phyloP scores from a whole-genome alignment of 30 jellyfish, hydroid and myxozoan species.

The Pelagia noctiluca region DNA sequence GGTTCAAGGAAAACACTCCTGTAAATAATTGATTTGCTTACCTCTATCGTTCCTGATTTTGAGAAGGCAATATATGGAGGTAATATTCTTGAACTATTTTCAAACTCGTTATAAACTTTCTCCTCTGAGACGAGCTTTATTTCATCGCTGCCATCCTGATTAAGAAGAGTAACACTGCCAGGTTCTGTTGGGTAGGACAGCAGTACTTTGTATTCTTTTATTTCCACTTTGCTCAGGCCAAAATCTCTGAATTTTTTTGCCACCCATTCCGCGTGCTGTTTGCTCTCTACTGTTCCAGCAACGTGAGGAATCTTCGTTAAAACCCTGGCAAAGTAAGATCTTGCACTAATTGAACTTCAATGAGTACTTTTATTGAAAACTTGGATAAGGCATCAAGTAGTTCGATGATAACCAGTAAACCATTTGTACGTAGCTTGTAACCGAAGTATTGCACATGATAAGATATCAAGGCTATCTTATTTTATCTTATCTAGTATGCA shows the following conservation, averaged over 20 bases:
- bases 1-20: not conserved
- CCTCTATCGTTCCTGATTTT: slow-evolving; percentile 8
- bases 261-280: slow-evolving; percentile 14
- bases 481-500: too few species aligned
- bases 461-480: too few species aligned
- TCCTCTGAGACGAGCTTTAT: not conserved
- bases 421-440: too few species aligned
- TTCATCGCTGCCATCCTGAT: not conserved
- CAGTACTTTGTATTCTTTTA: slow-evolving; percentile 3
- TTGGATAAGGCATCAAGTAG: too few species aligned
- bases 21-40: slow-evolving; percentile 1
- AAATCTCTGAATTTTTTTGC: not conserved
- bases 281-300: slow-evolving; percentile 43
- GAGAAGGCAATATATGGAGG: slow-evolving; percentile 51
- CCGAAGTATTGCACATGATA: too few species aligned
- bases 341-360: too few species aligned
- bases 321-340: slow-evolving; percentile 16
- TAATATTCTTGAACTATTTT: slow-evolving; percentile 7
- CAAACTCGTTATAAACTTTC: slow-evolving; percentile 10
- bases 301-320: slow-evolving; percentile 37
- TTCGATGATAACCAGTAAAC: too few species aligned
- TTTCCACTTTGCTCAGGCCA: slow-evolving; percentile 39
- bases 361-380: too few species aligned
- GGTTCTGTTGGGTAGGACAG: slow-evolving; percentile 36
- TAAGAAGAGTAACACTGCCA: slow-evolving; percentile 26